Base-by-base conservation (phyloP, 2,888 invertebrate species). In the Cremastinae sp. region DNA sequence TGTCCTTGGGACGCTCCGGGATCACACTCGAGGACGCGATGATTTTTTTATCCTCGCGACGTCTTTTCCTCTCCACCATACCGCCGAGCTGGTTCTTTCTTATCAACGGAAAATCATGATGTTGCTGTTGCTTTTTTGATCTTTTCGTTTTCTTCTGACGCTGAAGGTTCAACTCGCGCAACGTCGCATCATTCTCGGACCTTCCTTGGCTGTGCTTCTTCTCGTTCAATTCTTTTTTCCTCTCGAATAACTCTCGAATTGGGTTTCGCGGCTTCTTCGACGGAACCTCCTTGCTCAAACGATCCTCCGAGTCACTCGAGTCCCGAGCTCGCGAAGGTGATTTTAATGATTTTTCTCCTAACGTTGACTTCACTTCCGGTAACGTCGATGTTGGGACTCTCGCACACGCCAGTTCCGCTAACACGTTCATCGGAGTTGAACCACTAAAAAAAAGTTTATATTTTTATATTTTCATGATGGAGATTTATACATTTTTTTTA, bases 371-470 rank as follows among this genome's bases (percentile, higher is more conserved):
- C 2, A 28, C 16, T 12, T 71, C 80, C 0, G 80, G 72, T 9
- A 80, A 78, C 10, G 86, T 89, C 0, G 87, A 83, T 0, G 87
- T 84, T 10, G 89, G 89, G 0, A 87, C 90, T 66, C 88, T 86
- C 1, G 89, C 90, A 56, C 90, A 89, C 0, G 90, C 90, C 12
- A 90, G 72, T 77, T 90, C 89, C 1, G 89, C 89, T 16, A 90
- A 74, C 0, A 90, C 86, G 65, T 88, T 89, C 89, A 90, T 90
- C 16, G 89, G 89, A 16, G 87, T 86, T 2, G 89, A 89, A 55
- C 87, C 88, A 79, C 89, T 90, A 82, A 7, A 80, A 81, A 80
- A 49, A 16, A 20, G 64, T 51, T 45, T n/a, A n/a, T n/a, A n/a
- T n/a, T n/a, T n/a, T n/a, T n/a, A n/a, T n/a, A n/a, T n/a, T n/a